Conservation (phyloP, 1,140 invertebrate genomes). For the Drosophila arawakana region DNA sequence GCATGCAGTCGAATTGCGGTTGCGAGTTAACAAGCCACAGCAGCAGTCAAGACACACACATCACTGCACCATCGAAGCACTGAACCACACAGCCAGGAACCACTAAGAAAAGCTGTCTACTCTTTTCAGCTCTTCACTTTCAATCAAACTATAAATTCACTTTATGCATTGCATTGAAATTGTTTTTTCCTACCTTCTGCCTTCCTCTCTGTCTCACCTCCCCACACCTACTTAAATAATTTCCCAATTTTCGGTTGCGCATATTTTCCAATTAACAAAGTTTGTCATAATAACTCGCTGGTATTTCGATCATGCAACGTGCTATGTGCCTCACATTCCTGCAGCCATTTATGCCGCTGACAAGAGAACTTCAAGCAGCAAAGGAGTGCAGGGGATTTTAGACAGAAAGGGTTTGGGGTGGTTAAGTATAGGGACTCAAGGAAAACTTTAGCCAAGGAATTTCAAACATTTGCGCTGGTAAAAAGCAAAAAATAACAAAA, state of each 20-base stretch:
- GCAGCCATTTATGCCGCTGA: constrained; percentile 67
- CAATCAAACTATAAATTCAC: neutral
- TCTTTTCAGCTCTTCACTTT: neutral
- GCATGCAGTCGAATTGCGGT: constrained; percentile 7
- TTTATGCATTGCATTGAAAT: neutral
- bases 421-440: constrained; percentile 17
- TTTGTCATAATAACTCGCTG: constrained; percentile 80
- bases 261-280: constrained; percentile 82
- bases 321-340: constrained; percentile 68
- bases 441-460: constrained; percentile 60
- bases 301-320: constrained; percentile 72
- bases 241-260: constrained; percentile 53
- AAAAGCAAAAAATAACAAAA: constrained; percentile 26
- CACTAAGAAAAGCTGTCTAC: neutral
- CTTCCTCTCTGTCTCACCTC: neutral
- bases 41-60: neutral
- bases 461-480: constrained; percentile 69
- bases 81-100: no score
- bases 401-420: neutral
- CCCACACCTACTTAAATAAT: no score
- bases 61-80: neutral
- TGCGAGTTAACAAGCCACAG: constrained; percentile 14
- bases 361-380: constrained; percentile 27
- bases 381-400: neutral
- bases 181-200: neutral